These are phyloP conservation scores for Boulengeromyrus knoepffleri DNA, from an alignment of 2,113 vertebrate species.

Conservation along the genomic window DNA sequence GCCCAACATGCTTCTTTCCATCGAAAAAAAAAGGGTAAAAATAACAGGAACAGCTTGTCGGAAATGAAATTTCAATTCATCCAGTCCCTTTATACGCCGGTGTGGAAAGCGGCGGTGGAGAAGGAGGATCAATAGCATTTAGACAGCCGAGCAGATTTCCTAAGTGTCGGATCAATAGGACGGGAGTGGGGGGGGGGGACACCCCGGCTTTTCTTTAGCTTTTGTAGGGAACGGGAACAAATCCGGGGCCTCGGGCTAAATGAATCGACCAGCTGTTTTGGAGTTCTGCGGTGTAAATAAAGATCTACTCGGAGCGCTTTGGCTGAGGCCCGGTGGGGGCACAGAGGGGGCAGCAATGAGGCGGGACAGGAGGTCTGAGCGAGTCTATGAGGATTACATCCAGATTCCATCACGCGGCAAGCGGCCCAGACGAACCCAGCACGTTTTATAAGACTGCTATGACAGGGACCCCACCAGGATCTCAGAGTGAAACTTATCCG, in stretches of 20 bases:
- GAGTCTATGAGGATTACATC: neutral
- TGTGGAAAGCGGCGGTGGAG: constrained; percentile 45
- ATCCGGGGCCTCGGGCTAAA: constrained; percentile 83
- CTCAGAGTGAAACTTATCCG: neutral
- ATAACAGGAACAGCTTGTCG: constrained; percentile 63
- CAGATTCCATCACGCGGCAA: neutral
- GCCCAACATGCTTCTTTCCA: constrained; percentile 41
- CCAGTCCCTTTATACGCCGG: constrained; percentile 54
- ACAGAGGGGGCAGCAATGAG: neutral
- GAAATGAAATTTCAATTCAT: constrained; percentile 67
- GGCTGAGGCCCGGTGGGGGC: constrained; percentile 47
- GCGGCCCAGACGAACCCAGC: neutral
- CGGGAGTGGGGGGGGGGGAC: constrained; percentile 48
- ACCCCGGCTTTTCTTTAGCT: constrained; percentile 67
- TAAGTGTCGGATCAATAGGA: constrained; percentile 64
- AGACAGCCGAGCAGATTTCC: constrained; percentile 64
- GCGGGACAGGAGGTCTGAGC: neutral
- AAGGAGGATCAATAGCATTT: constrained; percentile 66
- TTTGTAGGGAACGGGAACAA: constrained; percentile 75
- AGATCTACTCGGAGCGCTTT: constrained; percentile 63
- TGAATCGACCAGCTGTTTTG: constrained; percentile 75
- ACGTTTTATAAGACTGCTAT: neutral
- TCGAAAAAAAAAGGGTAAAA: constrained; percentile 50
- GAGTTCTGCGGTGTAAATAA: constrained; percentile 70
- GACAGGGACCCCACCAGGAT: neutral